Percentiles rank a stretch among this genome's conserved stretches.
Evolutionary conservation across 2,113 vertebrate species (phyloP).

Genomic region (Trinectes maculatus): DNA sequence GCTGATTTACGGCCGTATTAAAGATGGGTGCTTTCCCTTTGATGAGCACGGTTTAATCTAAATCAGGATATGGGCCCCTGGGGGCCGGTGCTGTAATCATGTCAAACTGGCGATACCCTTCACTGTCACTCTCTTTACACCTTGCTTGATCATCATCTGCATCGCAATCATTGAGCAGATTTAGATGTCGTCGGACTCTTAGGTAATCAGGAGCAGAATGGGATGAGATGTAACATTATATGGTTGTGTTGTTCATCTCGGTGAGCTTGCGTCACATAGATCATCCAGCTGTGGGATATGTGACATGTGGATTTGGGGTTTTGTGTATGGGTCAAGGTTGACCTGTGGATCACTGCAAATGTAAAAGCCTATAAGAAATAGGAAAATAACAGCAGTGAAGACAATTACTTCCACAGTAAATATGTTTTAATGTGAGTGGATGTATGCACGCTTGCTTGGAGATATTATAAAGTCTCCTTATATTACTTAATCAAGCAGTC

Average conservation of each 20-base stretch:
- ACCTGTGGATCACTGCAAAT: background rate
- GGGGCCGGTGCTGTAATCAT: slow-evolving; percentile 70
- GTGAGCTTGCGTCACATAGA: slow-evolving; percentile 30
- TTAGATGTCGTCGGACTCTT: slow-evolving; percentile 63
- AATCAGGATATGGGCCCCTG: slow-evolving; percentile 73
- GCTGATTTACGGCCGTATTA: slow-evolving; percentile 70
- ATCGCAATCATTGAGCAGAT: slow-evolving; percentile 70
- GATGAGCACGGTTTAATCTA: slow-evolving; percentile 75
- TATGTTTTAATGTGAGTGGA: slow-evolving; percentile 35
- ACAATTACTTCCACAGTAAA: slow-evolving; percentile 44
- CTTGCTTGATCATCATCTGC: slow-evolving; percentile 66
- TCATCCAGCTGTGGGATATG: slow-evolving; percentile 20
- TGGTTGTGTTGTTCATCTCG: slow-evolving; percentile 50
- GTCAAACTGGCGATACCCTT: slow-evolving; percentile 62
- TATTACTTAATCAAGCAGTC: slow-evolving; percentile 75
- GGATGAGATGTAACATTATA: slow-evolving; percentile 61
- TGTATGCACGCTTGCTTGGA: slow-evolving; percentile 23
- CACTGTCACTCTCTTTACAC: slow-evolving; percentile 60
- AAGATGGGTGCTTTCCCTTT: slow-evolving; percentile 69
- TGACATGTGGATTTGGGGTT: slow-evolving; percentile 43
- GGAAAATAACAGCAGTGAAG: background rate
- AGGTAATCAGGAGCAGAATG: slow-evolving; percentile 65
- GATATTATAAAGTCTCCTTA: slow-evolving; percentile 60
- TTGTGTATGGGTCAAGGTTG: slow-evolving; percentile 47
- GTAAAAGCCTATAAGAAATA: background rate